A percentile compares a stretch with the other conserved stretches of the same genome.
Conservation (phyloP, 2,888 invertebrate genomes). For the Papilio gigon region DNA sequence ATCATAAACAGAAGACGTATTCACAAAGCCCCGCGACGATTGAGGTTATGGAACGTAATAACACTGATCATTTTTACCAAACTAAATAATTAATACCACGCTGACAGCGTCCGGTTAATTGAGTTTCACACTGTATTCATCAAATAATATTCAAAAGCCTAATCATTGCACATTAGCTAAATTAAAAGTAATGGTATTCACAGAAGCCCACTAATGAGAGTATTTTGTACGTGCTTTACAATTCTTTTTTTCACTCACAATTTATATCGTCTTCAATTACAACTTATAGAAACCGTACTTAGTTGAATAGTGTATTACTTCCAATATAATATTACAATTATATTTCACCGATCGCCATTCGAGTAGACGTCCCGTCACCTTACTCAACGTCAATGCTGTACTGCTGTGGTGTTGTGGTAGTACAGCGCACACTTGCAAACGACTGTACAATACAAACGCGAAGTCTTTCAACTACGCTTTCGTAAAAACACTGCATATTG, state of each 20-base stretch:
- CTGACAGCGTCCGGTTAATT: conserved; percentile 50
- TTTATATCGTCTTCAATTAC: not conserved
- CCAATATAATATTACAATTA: conserved; percentile 33
- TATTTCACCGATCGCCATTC: conserved; percentile 45
- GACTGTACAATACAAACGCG: conserved; percentile 35
- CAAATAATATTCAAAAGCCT: conserved; percentile 50
- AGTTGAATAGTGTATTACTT: conserved; percentile 26
- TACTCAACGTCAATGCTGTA: conserved; percentile 39
- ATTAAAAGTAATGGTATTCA: conserved; percentile 54
- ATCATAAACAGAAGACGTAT: conserved; percentile 69
- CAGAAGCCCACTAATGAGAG: conserved; percentile 50
- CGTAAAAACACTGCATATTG: conserved; percentile 59
- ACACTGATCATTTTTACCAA: conserved; percentile 63
- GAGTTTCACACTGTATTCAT: conserved; percentile 51
- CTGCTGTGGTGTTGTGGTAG: conserved; percentile 21
- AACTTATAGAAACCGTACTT: conserved; percentile 17
- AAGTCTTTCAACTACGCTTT: conserved; percentile 46
- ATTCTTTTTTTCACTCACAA: conserved; percentile 37
- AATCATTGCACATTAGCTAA: conserved; percentile 64
- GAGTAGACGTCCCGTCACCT: conserved; percentile 39
- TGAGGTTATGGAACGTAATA: conserved; percentile 76
- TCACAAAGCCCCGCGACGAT: conserved; percentile 65
- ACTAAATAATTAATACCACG: conserved; percentile 59
- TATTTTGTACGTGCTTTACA: conserved; percentile 40
- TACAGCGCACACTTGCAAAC: conserved; percentile 29